A percentile compares a stretch with the other conserved stretches of the same genome.
Conservation (phyloP, 2,113 vertebrate species). For the Psittacara wagleri region DNA sequence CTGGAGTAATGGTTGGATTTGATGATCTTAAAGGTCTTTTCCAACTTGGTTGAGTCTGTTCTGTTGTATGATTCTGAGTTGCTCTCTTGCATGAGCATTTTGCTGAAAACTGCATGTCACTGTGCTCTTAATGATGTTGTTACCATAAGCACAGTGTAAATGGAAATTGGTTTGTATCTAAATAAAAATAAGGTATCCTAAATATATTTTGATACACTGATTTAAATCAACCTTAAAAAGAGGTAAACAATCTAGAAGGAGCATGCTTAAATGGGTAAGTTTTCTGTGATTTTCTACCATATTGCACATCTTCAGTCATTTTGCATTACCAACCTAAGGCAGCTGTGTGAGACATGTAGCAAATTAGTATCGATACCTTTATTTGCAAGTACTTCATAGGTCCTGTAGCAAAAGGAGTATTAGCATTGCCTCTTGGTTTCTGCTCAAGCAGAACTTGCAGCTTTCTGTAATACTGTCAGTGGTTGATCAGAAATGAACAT, state of each 20-base stretch:
- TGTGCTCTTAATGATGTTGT: not conserved
- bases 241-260: not conserved
- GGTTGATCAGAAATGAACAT: not conserved
- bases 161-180: not conserved
- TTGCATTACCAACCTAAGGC: not conserved
- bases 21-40: not conserved
- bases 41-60: not conserved
- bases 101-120: not conserved
- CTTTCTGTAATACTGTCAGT: not conserved
- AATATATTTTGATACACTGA: not conserved
- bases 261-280: not conserved
- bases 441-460: not conserved
- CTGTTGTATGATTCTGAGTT: not conserved
- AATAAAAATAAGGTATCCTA: not conserved
- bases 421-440: not conserved
- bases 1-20: not conserved
- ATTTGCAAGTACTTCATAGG: not conserved
- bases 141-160: not conserved
- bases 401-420: not conserved
- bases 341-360: not conserved
- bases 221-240: not conserved
- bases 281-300: not conserved
- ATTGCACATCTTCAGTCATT: not conserved
- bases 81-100: not conserved
- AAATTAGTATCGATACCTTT: not conserved